A percentile compares a stretch with the other conserved stretches of the same genome.
These are phyloP conservation scores for Lasioglossum marginatum DNA, from an alignment of 2,888 invertebrate genomes.

Conservation along the genomic window DNA sequence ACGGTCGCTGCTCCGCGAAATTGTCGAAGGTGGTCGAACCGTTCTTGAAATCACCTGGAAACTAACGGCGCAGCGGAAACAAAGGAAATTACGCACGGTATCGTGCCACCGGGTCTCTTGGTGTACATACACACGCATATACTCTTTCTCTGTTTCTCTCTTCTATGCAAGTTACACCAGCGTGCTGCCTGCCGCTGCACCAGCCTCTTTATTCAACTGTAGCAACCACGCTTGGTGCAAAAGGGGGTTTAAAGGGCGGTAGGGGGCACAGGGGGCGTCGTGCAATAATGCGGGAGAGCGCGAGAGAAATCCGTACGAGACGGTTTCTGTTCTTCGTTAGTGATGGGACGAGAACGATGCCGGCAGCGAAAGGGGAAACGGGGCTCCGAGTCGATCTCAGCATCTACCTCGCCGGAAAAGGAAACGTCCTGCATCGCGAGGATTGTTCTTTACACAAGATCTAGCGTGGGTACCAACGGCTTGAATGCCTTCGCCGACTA, in stretches of 20 bases:
- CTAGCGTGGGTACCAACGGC: constrained; percentile 49
- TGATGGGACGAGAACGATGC: constrained; percentile 50
- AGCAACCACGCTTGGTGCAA: background rate
- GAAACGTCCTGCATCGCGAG: constrained; percentile 64
- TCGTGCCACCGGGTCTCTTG: constrained; percentile 57
- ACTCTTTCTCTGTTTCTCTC: background rate
- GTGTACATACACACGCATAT: constrained; percentile 13
- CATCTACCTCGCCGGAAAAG: constrained; percentile 69
- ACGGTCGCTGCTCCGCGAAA: constrained; percentile 59
- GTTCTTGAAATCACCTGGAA: constrained; percentile 68
- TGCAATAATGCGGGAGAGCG: constrained; percentile 63
- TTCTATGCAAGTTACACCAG: background rate
- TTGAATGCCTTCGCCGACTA: constrained; percentile 46
- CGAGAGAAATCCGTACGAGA: constrained; percentile 54
- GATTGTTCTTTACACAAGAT: constrained; percentile 55
- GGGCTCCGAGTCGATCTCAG: constrained; percentile 56
- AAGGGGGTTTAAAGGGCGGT: background rate
- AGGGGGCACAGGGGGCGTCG: constrained; percentile 12
- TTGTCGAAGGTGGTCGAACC: constrained; percentile 71
- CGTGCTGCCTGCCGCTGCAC: background rate
- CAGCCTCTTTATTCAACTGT: constrained; percentile 55
- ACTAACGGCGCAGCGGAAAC: constrained; percentile 66
- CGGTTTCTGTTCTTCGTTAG: constrained; percentile 70
- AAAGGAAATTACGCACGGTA: constrained; percentile 72
- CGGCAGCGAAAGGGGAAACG: constrained; percentile 1